Evolutionary conservation across 37 sponge, comb jelly and placozoan species (phyloP).

Genomic region (Theonella swinhoei): DNA sequence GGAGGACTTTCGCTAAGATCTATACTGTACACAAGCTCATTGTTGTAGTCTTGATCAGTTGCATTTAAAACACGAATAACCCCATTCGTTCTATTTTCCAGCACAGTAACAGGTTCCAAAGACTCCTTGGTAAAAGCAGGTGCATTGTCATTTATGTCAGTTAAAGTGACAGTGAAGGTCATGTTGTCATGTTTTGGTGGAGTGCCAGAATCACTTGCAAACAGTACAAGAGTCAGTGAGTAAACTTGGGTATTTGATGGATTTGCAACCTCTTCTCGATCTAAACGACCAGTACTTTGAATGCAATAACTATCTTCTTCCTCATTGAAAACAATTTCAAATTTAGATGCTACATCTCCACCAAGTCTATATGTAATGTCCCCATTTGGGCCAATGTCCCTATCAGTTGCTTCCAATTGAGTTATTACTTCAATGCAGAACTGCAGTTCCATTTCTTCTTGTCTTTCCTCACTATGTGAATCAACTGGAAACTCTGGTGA

Average conservation of each 20-base stretch:
- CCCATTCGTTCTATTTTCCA: not conserved
- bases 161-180: conserved; percentile 3
- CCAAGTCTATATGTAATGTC: not conserved
- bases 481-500: not conserved
- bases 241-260: not conserved
- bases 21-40: not conserved
- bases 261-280: not conserved
- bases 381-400: not conserved
- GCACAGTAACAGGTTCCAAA: not conserved
- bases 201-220: conserved; percentile 21
- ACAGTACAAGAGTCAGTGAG: not conserved
- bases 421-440: not conserved
- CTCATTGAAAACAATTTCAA: too few species aligned
- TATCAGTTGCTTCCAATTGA: not conserved
- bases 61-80: conserved; percentile 6
- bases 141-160: conserved; percentile 25
- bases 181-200: not conserved
- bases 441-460: not conserved
- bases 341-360: not conserved
- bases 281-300: not conserved
- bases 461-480: not conserved
- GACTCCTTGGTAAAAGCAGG: not conserved
- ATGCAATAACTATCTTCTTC: conserved; percentile 12
- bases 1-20: not conserved
- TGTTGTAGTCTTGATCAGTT: conserved; percentile 3